Evolutionary conservation across 2,113 vertebrate genomes (phyloP).

Genomic region (Pelvicachromis taeniatus): DNA sequence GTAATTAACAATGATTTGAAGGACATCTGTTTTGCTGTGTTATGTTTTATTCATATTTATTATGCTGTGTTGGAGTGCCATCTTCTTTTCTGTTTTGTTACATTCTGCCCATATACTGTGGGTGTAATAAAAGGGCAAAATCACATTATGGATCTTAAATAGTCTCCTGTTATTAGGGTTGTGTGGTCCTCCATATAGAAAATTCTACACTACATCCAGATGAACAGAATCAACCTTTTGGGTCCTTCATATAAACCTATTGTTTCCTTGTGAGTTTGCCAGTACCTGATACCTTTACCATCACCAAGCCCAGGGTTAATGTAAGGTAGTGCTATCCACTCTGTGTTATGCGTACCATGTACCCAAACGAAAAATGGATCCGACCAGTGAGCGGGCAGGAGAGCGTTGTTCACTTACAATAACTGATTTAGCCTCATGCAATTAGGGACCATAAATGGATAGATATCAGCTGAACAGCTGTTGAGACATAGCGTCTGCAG

Average conservation of each 20-base stretch:
- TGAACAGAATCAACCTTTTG: background rate
- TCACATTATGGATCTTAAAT: background rate
- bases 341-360: background rate
- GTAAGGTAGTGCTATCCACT: background rate
- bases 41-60: background rate
- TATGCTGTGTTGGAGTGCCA: background rate
- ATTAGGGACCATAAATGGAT: background rate
- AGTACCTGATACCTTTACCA: background rate
- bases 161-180: background rate
- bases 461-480: background rate
- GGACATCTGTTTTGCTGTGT: background rate
- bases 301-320: background rate
- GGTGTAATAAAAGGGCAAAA: background rate
- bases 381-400: background rate
- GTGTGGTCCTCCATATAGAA: background rate
- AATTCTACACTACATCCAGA: background rate
- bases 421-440: background rate
- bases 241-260: background rate
- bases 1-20: constrained; percentile 1
- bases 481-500: background rate
- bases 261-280: background rate
- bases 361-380: background rate
- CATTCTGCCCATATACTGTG: background rate
- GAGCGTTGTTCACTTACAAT: background rate
- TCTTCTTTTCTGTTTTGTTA: background rate